These are phyloP conservation scores for Centropyge bicolor DNA, from an alignment of 2,797 vertebrate genomes.

Conservation along the genomic window DNA sequence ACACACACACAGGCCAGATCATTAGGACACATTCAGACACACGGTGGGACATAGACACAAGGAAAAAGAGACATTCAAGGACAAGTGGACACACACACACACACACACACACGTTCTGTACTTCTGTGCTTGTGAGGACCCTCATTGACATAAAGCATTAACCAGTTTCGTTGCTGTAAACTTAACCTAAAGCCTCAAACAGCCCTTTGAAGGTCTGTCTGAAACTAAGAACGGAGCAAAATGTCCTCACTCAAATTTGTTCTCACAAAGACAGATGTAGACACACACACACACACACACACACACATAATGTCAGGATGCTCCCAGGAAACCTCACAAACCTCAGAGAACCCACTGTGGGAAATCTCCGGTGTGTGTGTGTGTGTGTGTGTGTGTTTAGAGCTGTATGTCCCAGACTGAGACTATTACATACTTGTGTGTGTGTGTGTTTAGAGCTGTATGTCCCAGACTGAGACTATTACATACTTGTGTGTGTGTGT, in stretches of 20 bases:
- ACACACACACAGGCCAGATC: background rate
- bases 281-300: constrained; percentile 23
- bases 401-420: background rate
- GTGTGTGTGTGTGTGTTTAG: constrained; percentile 19
- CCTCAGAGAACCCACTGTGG: constrained; percentile 20
- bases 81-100: constrained; percentile 15
- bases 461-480: background rate
- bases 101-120: constrained; percentile 10
- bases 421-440: background rate
- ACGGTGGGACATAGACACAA: background rate
- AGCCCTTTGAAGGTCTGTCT: no score
- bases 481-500: background rate
- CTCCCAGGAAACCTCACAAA: constrained; percentile 38
- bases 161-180: no score
- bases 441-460: constrained; percentile 3
- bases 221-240: no score
- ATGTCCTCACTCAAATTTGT: no score
- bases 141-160: no score
- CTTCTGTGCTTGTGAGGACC: no score
- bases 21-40: background rate
- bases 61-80: background rate
- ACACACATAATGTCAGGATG: constrained; percentile 36
- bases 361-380: constrained; percentile 17
- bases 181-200: no score
- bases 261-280: no score